Percentiles rank a stretch among this genome's conserved stretches.
phyloP scores from a whole-genome alignment of 2,888 invertebrate genomes.

The Trichopria drosophilae region DNA sequence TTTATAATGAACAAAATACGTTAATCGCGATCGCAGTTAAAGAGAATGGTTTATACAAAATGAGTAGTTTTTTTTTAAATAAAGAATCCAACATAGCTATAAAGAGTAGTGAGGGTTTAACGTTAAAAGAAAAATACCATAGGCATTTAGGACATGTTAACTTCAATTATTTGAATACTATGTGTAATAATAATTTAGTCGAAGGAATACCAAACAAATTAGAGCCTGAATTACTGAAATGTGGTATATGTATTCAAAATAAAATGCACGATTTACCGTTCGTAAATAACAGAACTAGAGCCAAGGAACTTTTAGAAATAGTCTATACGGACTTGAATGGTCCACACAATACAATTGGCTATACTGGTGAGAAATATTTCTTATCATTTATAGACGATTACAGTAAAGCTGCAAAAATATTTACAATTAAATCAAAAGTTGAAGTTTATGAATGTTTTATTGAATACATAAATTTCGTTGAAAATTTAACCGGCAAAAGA shows the following conservation, averaged over 20 bases:
- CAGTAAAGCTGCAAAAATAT: constrained; percentile 29
- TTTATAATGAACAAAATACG: too few species aligned
- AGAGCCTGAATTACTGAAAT: neutral
- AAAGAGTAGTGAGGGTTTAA: too few species aligned
- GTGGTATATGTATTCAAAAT: neutral
- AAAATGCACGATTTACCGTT: constrained; percentile 2
- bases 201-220: neutral
- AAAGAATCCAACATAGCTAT: too few species aligned
- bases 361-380: constrained; percentile 33
- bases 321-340: constrained; percentile 26
- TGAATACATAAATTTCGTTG: constrained; percentile 18
- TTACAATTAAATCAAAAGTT: constrained; percentile 30
- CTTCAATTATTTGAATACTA: constrained; percentile 1
- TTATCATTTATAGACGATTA: constrained; percentile 35
- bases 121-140: too few species aligned
- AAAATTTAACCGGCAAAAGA: constrained; percentile 15
- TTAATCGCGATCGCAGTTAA: too few species aligned
- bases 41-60: too few species aligned
- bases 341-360: constrained; percentile 20
- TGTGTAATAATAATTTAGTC: neutral
- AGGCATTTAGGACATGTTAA: too few species aligned
- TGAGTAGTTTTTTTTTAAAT: too few species aligned
- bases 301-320: constrained; percentile 14
- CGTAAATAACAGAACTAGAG: neutral
- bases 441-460: constrained; percentile 29